Evolutionary conservation across 2,113 vertebrate species (phyloP).

Genomic region (Tachuris rubrigastra): DNA sequence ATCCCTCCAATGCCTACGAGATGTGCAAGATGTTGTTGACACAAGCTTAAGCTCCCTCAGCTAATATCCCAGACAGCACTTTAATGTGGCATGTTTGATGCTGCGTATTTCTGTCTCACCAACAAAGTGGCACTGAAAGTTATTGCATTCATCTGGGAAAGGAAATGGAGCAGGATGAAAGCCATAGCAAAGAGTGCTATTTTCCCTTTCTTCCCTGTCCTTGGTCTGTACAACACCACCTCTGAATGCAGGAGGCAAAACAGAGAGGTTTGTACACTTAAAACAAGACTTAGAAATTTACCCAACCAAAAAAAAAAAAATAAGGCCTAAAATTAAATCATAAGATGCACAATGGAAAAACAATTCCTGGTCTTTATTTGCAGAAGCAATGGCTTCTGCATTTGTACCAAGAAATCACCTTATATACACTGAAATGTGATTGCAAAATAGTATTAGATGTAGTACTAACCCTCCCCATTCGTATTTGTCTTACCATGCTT

Average conservation of each 20-base stretch:
- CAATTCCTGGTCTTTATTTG: not conserved
- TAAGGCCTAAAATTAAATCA: not conserved
- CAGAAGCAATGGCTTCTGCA: not conserved
- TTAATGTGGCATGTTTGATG: slow-evolving; percentile 21
- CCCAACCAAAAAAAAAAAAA: not conserved
- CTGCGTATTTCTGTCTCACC: slow-evolving; percentile 26
- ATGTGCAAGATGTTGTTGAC: slow-evolving; percentile 59
- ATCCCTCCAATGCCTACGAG: slow-evolving; percentile 6
- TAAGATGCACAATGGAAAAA: not conserved
- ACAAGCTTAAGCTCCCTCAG: slow-evolving; percentile 20
- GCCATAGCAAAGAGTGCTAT: not conserved
- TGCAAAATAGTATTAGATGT: not conserved
- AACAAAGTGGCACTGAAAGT: slow-evolving; percentile 34
- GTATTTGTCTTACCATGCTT: not conserved
- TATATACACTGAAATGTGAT: not conserved
- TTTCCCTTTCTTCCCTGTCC: not conserved
- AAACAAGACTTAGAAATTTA: not conserved
- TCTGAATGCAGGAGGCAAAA: not conserved
- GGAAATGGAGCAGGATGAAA: slow-evolving; percentile 3
- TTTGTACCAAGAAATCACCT: not conserved
- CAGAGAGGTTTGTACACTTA: not conserved
- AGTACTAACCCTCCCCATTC: not conserved
- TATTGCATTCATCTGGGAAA: not conserved
- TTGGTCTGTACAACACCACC: not conserved
- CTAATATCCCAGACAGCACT: slow-evolving; percentile 38